Evolutionary conservation across 1,140 invertebrate genomes (phyloP).

Genomic region (Centruroides sculpturatus): DNA sequence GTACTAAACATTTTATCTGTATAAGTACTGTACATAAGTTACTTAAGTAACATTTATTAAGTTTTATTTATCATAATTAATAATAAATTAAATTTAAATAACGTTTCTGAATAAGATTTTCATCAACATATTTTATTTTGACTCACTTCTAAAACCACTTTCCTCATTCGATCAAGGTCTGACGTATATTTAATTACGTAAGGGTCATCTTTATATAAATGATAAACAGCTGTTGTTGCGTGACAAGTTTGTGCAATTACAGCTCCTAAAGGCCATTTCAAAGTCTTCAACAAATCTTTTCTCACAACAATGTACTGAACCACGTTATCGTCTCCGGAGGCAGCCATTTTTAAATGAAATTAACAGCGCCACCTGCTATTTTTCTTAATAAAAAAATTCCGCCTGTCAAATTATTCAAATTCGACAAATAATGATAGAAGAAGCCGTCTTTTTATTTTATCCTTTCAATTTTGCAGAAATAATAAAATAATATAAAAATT

Average conservation of each 20-base stretch:
- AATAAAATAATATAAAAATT: too few species aligned
- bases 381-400: too few species aligned
- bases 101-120: not conserved
- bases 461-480: too few species aligned
- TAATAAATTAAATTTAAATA: not conserved
- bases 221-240: constrained; percentile 57
- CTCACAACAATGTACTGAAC: constrained; percentile 69
- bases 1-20: too few species aligned
- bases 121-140: not conserved
- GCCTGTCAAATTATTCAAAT: too few species aligned
- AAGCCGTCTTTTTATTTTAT: too few species aligned
- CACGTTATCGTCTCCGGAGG: constrained; percentile 22
- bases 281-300: constrained; percentile 47
- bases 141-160: constrained; percentile 58
- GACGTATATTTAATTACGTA: constrained; percentile 58
- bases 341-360: constrained; percentile 8
- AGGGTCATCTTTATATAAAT: constrained; percentile 57
- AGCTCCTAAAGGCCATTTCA: constrained; percentile 79
- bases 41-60: too few species aligned
- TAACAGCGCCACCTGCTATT: too few species aligned
- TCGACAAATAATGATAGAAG: too few species aligned
- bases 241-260: constrained; percentile 88
- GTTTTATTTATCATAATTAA: too few species aligned
- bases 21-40: too few species aligned
- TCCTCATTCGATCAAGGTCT: constrained; percentile 88